Base-by-base conservation (phyloP, 2,888 invertebrate species). In the Yponomeuta cagnagella region DNA sequence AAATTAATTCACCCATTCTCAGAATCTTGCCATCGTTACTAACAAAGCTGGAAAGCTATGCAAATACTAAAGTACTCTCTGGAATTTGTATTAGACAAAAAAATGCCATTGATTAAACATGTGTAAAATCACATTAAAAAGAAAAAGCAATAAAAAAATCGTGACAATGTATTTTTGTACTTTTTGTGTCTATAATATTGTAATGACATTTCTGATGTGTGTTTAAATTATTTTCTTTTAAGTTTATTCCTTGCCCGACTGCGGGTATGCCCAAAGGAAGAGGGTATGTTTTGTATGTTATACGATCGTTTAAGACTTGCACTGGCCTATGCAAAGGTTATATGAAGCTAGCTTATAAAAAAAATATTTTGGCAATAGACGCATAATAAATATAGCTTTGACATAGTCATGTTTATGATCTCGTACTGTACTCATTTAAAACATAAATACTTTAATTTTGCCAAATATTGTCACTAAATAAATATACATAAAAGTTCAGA, bases 291-390 rank as follows among this genome's bases (percentile, higher is more conserved):
- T 48, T 31, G 31, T 71, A 52, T 69, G 43, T 69, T 71, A 10
- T 65, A 52, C 65, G 6, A 65, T 68, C n/a, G n/a, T 15, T 48
- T 68, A 52, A 68, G 52, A 23, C 12, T 74, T 73, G 77, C 80
- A 79, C 80, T 70, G 71, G 76, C 76, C 73, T 78, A 75, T 72
- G 73, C 74, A 73, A 72, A 74, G 76, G 76, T 73, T 78, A 75
- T 72, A 72, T 69, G 73, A 74, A 33, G 33, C 67, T 67, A 15
- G 65, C 43, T n/a, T 67, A 67, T 10, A 48, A 48, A 10, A 48
- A 68, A 48, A 68, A 78, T 81, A 79, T 75, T 81, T 87, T 89
- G 89, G 90, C 88, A 88, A 87, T 81, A 75, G 75, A 77, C 68
- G 73, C 75, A 58, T 58, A 58, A 58, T 58, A 58, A 58, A 58